A percentile compares a stretch with the other conserved stretches of the same genome.
Conservation (phyloP, 2,797 vertebrate species). For the Huso huso region DNA sequence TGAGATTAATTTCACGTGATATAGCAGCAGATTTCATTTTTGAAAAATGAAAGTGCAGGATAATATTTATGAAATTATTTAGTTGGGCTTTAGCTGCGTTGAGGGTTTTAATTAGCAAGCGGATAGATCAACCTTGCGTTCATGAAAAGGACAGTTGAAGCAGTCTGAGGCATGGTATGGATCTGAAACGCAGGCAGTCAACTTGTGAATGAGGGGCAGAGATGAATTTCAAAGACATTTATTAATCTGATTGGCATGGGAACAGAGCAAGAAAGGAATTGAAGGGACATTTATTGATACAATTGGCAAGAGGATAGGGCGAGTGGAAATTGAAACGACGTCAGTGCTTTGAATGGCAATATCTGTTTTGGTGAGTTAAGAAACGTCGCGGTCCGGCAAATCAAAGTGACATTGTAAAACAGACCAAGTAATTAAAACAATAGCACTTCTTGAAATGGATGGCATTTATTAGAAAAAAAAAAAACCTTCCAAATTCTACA, state of each 20-base stretch:
- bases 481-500: neutral
- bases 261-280: constrained; percentile 13
- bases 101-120: too few species aligned
- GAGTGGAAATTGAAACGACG: constrained; percentile 32
- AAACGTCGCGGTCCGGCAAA: constrained; percentile 28
- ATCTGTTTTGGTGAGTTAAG: constrained; percentile 15
- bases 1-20: too few species aligned
- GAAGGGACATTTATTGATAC: constrained; percentile 39
- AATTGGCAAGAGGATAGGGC: constrained; percentile 31
- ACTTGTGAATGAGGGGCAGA: neutral
- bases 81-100: too few species aligned
- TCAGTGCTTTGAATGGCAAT: constrained; percentile 27
- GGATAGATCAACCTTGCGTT: too few species aligned
- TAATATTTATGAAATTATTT: too few species aligned
- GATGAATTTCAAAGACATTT: constrained; percentile 23
- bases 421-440: constrained; percentile 36
- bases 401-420: constrained; percentile 24
- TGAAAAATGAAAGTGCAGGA: too few species aligned
- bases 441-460: constrained; percentile 9
- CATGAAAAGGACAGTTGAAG: too few species aligned
- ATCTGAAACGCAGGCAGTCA: neutral
- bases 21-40: too few species aligned
- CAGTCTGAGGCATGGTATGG: too few species aligned
- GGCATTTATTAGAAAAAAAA: neutral
- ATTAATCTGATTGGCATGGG: constrained; percentile 28